These are phyloP conservation scores for Dicyrtoma fusca DNA, from an alignment of 2,888 invertebrate genomes.

Conservation along the genomic window DNA sequence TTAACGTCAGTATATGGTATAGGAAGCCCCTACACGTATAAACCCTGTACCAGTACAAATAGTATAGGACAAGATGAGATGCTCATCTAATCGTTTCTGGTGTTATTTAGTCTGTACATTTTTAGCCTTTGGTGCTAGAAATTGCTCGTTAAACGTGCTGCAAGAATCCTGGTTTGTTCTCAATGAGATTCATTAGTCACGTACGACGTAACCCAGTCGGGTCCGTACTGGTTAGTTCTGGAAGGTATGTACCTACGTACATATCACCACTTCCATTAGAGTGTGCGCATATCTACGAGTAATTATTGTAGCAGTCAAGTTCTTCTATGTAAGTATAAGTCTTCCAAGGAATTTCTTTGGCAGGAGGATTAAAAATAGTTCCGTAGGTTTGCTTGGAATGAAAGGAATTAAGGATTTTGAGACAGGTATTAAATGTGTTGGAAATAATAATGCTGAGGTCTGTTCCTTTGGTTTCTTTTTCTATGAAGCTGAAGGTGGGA, in stretches of 20 bases:
- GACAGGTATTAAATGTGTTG: constrained; percentile 11
- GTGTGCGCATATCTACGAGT: no score
- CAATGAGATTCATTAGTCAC: constrained; percentile 14
- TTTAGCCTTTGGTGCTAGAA: constrained; percentile 9
- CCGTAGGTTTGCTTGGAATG: not conserved
- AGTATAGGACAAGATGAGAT: not conserved
- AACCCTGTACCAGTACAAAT: not conserved
- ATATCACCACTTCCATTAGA: no score
- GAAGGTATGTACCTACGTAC: not conserved
- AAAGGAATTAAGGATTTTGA: not conserved
- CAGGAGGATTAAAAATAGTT: not conserved
- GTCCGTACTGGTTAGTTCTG: no score
- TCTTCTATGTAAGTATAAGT: no score
- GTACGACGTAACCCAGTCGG: not conserved
- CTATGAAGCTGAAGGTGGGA: constrained; percentile 24
- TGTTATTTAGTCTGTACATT: constrained; percentile 16
- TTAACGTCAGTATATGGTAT: no score
- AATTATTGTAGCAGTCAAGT: no score
- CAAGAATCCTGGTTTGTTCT: not conserved
- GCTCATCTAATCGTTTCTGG: constrained; percentile 4
- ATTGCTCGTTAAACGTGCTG: not conserved
- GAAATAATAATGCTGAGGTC: no score
- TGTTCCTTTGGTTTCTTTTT: not conserved
- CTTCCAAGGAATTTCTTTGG: no score
- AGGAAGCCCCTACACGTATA: no score